These are phyloP conservation scores for Maccullochella peelii DNA, from an alignment of 2,113 vertebrate species.

Conservation along the genomic window DNA sequence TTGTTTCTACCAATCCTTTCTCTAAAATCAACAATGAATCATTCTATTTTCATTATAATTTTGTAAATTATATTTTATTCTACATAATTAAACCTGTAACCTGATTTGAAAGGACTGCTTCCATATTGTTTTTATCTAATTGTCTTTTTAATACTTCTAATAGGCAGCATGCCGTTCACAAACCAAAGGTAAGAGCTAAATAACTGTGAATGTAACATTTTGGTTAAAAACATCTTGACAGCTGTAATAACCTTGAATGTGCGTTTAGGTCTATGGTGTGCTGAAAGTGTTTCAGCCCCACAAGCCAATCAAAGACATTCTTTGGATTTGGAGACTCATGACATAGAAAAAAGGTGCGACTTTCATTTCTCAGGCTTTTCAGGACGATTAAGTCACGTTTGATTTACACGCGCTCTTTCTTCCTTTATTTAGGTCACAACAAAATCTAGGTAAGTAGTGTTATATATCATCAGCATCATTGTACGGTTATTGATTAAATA, in stretches of 20 bases:
- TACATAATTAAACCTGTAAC: not conserved
- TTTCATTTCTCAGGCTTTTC: not conserved
- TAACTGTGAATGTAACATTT: not conserved
- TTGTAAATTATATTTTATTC: not conserved
- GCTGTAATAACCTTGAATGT: not conserved
- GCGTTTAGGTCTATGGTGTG: constrained; percentile 42
- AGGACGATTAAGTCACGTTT: not conserved
- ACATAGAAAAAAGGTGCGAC: constrained; percentile 48
- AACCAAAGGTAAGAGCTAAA: constrained; percentile 50
- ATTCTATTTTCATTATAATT: not conserved
- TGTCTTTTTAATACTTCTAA: constrained; percentile 9
- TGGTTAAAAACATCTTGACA: not conserved
- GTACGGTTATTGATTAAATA: not conserved
- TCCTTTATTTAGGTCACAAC: constrained; percentile 34
- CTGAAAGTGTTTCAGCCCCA: not conserved
- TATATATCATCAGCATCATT: not conserved
- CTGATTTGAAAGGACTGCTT: not conserved
- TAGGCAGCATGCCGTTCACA: constrained; percentile 43
- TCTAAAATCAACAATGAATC: not conserved
- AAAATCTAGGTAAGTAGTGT: constrained; percentile 53
- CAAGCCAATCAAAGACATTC: constrained; percentile 50
- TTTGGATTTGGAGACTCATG: constrained; percentile 75
- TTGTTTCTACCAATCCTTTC: not conserved
- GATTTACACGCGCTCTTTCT: not conserved
- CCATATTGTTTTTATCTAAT: not conserved